Conservation (phyloP, 2,797 vertebrate genomes). For the Miichthys miiuy region DNA sequence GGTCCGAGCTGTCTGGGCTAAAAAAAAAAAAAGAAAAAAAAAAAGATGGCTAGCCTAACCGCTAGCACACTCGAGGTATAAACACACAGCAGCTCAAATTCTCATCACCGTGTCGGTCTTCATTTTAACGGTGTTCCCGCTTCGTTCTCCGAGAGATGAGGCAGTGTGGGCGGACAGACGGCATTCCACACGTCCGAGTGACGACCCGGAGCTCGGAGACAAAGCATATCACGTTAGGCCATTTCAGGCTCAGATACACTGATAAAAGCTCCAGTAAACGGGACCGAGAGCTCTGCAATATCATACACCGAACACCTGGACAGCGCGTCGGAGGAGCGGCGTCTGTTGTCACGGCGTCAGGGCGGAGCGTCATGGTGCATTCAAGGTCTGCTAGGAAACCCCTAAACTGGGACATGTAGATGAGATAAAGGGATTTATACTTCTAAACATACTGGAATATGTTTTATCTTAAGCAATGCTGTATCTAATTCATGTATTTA, state of each 20-base stretch:
- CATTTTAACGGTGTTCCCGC: constrained; percentile 64
- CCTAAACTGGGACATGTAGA: accelerated
- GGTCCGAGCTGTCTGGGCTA: constrained; percentile 37
- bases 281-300: constrained; percentile 48
- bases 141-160: constrained; percentile 31
- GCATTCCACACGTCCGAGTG: constrained; percentile 44
- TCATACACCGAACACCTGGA: constrained; percentile 81
- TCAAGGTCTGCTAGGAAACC: constrained; percentile 28
- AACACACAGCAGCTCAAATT: constrained; percentile 65
- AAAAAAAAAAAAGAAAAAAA: too few relatives aligned
- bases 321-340: constrained; percentile 35
- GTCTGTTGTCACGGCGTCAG: constrained; percentile 70
- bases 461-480: too few relatives aligned
- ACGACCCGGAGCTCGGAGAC: constrained; percentile 24
- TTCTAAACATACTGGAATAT: neutral
- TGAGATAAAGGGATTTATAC: neutral
- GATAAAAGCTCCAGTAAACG: constrained; percentile 20
- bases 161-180: neutral
- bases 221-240: constrained; percentile 47
- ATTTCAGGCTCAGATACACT: constrained; percentile 32
- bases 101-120: constrained; percentile 51
- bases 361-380: constrained; percentile 65
- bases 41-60: constrained; percentile 40
- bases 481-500: too few relatives aligned
- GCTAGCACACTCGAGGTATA: constrained; percentile 60